These are phyloP conservation scores for Carterocephalus palaemon DNA, from an alignment of 2,888 invertebrate species.

Conservation along the genomic window DNA sequence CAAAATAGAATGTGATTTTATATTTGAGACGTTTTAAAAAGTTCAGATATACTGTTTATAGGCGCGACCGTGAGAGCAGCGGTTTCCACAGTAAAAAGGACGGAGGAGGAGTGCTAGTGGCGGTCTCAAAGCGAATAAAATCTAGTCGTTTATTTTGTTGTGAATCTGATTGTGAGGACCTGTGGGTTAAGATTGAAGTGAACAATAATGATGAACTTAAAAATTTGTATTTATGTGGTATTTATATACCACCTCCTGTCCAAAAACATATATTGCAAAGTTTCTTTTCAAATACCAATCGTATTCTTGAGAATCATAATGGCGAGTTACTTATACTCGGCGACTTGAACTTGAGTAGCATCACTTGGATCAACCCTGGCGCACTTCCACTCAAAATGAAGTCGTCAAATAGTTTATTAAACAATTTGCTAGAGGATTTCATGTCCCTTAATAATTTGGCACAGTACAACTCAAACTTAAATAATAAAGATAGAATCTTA, in stretches of 20 bases:
- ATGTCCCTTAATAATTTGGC: conserved; percentile 12
- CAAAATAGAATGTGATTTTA: conserved; percentile 1
- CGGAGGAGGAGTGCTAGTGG: conserved; percentile 14
- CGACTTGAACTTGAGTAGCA: conserved; percentile 21
- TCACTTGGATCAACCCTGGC: conserved; percentile 2
- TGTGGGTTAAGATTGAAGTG: conserved; percentile 21
- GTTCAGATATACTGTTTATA: conserved; percentile 11
- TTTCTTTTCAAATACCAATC: conserved; percentile 14
- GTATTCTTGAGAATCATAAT: conserved; percentile 4
- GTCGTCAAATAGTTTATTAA: conserved; percentile 8
- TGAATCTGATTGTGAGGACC: conserved; percentile 22
- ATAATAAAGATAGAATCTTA: conserved; percentile 9
- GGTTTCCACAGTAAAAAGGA: conserved; percentile 8
- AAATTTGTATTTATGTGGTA: conserved; percentile 8
- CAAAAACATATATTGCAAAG: conserved; percentile 16
- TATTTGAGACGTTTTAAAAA: no score
- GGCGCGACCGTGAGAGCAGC: conserved; percentile 14
- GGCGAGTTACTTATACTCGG: conserved; percentile 1
- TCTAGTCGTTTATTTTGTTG: not conserved
- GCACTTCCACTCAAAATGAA: no score
- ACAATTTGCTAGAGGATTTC: conserved; percentile 10
- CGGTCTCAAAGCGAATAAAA: not conserved
- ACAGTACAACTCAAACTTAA: conserved; percentile 5
- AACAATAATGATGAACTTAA: not conserved
- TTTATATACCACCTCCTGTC: conserved; percentile 21